phyloP scores from a whole-genome alignment of 1,140 invertebrate genomes.

The Cataglyphis hispanica region DNA sequence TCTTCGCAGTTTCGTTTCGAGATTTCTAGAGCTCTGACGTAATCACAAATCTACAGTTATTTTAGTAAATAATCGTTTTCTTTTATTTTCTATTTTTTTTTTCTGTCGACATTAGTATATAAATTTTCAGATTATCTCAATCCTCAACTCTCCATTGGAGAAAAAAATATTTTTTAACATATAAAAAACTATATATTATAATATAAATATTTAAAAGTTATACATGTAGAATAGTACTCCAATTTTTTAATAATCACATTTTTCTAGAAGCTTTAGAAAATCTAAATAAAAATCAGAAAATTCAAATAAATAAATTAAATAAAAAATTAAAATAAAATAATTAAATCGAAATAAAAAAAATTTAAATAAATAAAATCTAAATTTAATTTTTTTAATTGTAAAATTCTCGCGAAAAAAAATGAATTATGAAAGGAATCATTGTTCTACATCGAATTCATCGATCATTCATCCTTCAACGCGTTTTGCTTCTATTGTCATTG shows the following conservation, averaged over 20 bases:
- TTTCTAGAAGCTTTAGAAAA: background rate
- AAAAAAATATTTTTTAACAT: background rate
- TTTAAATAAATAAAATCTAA: background rate
- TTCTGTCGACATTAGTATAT: background rate
- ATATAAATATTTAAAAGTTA: background rate
- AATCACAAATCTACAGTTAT: constrained; percentile 13
- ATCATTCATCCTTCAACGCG: background rate
- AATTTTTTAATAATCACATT: background rate
- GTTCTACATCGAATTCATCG: background rate
- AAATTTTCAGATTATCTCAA: constrained; percentile 3
- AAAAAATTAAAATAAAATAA: too few species aligned
- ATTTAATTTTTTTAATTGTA: background rate
- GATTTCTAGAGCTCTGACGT: background rate
- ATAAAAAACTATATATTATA: background rate
- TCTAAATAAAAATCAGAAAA: background rate
- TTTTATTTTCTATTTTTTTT: background rate
- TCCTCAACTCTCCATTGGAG: background rate
- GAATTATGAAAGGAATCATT: background rate
- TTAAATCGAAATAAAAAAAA: background rate
- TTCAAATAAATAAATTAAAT: too few species aligned
- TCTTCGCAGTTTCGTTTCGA: constrained; percentile 14
- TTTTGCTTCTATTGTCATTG: background rate
- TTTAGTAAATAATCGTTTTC: background rate
- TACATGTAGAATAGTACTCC: background rate
- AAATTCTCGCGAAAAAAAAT: background rate